Evolutionary conservation across 2,797 vertebrate species (phyloP).

Genomic region (Poecilia wingei): DNA sequence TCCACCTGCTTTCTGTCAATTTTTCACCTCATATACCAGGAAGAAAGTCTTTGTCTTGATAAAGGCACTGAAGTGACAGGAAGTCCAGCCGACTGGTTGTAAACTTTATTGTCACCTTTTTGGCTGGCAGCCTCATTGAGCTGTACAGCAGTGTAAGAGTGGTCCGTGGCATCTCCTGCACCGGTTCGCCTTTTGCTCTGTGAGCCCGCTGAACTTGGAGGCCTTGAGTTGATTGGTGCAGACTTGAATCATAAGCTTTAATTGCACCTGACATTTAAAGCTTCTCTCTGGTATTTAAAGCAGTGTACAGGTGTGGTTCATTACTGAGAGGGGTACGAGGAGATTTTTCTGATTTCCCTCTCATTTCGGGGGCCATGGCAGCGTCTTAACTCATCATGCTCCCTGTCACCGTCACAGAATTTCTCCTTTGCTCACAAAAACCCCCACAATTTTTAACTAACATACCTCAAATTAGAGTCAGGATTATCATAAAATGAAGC

Average conservation of each 20-base stretch:
- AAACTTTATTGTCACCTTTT: conserved; percentile 77
- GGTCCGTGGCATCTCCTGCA: conserved; percentile 58
- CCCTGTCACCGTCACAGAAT: conserved; percentile 58
- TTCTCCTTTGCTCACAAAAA: conserved; percentile 50
- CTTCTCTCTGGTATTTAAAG: conserved; percentile 87
- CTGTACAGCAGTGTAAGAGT: conserved; percentile 58
- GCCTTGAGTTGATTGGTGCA: conserved; percentile 85
- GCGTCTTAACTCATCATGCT: conserved; percentile 73
- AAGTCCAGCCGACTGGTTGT: conserved; percentile 68
- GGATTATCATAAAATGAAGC: conserved; percentile 46
- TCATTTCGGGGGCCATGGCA: conserved; percentile 58
- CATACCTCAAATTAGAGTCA: conserved; percentile 65
- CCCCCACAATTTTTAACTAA: conserved; percentile 36
- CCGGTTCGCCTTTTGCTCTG: conserved; percentile 68
- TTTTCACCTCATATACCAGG: conserved; percentile 58
- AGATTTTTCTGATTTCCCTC: conserved; percentile 73
- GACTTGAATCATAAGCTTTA: conserved; percentile 86
- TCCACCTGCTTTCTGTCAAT: conserved; percentile 30
- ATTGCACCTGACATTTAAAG: conserved; percentile 88
- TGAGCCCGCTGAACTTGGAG: conserved; percentile 72
- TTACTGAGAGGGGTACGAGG: conserved; percentile 76
- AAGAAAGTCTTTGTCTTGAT: conserved; percentile 57
- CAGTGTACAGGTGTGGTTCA: conserved; percentile 87
- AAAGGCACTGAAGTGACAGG: conserved; percentile 59
- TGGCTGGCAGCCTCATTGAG: conserved; percentile 58